Evolutionary conservation across 2,797 vertebrate genomes (phyloP), one percentile per base, ranked within the genome.

Genomic region (Takifugu ocellatus): DNA sequence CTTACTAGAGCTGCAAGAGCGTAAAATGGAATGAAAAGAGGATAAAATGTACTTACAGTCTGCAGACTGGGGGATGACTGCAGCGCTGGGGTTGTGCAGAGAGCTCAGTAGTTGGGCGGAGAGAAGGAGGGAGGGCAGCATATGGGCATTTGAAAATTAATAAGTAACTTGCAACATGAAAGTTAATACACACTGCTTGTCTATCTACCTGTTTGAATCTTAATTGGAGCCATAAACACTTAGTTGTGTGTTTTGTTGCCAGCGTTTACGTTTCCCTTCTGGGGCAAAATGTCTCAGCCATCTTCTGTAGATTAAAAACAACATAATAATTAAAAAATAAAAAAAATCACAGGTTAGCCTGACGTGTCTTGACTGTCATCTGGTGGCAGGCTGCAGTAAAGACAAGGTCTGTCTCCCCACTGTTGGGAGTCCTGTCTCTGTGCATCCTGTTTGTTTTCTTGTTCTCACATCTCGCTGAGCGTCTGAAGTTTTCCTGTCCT

Each of bases 1-100:
- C 78, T 87, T 84, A 84, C 21, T 16, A 33, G 3, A 16, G 15
- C 45, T 49, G 62, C 17, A 52, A 51, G 44, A 21, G 8, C 52
- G 46, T 24, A 26, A 16, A 56, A 56, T 25, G 36, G 16, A 56
- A 29, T 10, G 33, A 33, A 79, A 69, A 73, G 49, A 70, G 72
- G 68, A 68, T 81, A 27, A 53, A 61, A 44, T 7, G 25, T 75
- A 79, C 81, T 81, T 51, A 83, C 80, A 49, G 61, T 57, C 9
- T 56, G 63, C 25, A 48, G 56, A 45, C 54, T 48, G 59, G 14
- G 0, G 14, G 46, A 51, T 1, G 43, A 45, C 29, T 55, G 66
- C 16, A 52, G 9, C 17, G 54, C 53, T 29, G 43, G n/a, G 6
- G 16, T 15, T 2, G 8, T 21, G n/a, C 14, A 49, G 39, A 36